Conservation (phyloP, 2,888 invertebrate species). For the Morpho helenor region DNA sequence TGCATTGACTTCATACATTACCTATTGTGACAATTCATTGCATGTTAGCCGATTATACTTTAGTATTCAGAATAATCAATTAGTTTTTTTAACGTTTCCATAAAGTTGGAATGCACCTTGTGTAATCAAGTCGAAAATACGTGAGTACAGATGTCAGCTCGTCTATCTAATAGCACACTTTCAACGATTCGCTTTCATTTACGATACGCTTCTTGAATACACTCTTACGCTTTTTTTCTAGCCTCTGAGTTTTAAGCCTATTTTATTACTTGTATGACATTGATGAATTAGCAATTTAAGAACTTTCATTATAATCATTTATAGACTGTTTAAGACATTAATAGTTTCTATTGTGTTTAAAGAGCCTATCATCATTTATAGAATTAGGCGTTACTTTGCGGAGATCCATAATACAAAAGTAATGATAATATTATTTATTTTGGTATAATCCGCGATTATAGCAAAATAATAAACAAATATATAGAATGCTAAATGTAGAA, state of each 20-base stretch:
- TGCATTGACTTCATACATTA: constrained; percentile 63
- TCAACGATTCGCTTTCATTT: constrained; percentile 47
- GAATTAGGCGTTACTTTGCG: too few relatives aligned
- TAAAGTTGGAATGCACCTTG: constrained; percentile 52
- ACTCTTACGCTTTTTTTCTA: constrained; percentile 21
- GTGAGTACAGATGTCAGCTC: constrained; percentile 44
- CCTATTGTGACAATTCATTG: constrained; percentile 56
- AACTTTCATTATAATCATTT: constrained; percentile 20
- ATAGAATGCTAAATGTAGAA: too few relatives aligned
- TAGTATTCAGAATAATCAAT: constrained; percentile 66
- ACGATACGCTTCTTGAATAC: constrained; percentile 29
- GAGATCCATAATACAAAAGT: too few relatives aligned
- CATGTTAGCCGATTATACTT: constrained; percentile 57
- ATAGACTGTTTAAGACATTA: neutral
- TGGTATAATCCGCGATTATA: too few relatives aligned
- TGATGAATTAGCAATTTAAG: constrained; percentile 19
- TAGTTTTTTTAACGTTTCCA: constrained; percentile 60
- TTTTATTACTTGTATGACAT: constrained; percentile 26
- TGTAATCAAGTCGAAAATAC: constrained; percentile 44
- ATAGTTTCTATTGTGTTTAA: too few relatives aligned
- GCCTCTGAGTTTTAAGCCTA: constrained; percentile 23
- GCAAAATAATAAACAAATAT: too few relatives aligned
- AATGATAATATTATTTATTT: too few relatives aligned
- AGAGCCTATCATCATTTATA: neutral
- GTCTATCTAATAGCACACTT: constrained; percentile 44